These are phyloP conservation scores for Sceloporus undulatus DNA, from an alignment of 2,113 vertebrate species.

Conservation along the genomic window DNA sequence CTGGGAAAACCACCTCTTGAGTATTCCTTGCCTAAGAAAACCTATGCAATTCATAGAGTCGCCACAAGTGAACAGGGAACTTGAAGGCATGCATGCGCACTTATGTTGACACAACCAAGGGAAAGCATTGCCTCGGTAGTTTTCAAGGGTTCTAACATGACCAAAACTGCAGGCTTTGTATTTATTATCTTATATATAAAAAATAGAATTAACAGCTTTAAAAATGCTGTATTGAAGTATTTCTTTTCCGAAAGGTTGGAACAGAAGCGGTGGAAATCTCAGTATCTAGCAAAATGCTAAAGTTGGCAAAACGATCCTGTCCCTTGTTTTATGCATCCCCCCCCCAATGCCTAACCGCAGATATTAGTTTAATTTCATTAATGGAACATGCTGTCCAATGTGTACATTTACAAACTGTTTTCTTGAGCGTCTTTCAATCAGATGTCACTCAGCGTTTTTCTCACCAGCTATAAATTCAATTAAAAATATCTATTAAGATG, in stretches of 20 bases:
- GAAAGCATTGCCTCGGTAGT: neutral
- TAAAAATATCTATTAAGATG: conserved; percentile 15
- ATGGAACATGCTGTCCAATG: conserved; percentile 7
- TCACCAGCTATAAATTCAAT: conserved; percentile 20
- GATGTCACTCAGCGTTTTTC: conserved; percentile 9
- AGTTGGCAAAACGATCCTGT: neutral
- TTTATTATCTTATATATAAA: neutral
- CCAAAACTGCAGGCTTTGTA: neutral
- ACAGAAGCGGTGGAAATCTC: no score
- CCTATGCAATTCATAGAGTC: no score
- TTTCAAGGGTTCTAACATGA: neutral
- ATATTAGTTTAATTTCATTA: conserved; percentile 23
- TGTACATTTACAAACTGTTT: conserved; percentile 30
- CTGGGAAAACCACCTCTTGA: no score
- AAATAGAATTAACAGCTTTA: neutral
- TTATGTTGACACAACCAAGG: no score
- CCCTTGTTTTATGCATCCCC: neutral
- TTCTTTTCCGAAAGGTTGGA: no score
- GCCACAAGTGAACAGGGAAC: no score
- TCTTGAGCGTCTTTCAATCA: conserved; percentile 2
- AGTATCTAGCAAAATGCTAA: no score
- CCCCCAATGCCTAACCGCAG: neutral
- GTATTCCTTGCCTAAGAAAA: no score
- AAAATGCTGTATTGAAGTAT: neutral
- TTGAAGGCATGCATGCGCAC: no score